Evolutionary conservation across 2,888 invertebrate species (phyloP).

Genomic region (Ecdyonurus torrentis): DNA sequence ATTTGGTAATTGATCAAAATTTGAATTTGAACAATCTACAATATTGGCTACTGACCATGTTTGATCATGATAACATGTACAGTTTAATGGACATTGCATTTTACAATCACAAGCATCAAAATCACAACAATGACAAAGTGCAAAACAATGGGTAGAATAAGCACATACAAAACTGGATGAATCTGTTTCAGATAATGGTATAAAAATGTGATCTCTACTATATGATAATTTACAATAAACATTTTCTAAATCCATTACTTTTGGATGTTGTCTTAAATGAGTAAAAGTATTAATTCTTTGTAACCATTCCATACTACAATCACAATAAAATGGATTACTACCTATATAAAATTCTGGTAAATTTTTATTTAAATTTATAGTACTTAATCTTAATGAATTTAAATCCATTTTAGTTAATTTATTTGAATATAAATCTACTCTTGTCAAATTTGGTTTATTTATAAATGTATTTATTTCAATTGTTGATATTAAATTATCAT

Average conservation of each 20-base stretch:
- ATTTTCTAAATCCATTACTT: slow-evolving; percentile 76
- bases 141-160: slow-evolving; percentile 86
- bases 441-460: slow-evolving; percentile 71
- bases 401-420: slow-evolving; percentile 79
- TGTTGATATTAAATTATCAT: slow-evolving; percentile 70
- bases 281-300: slow-evolving; percentile 64
- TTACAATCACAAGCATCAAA: slow-evolving; percentile 96
- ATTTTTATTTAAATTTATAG: slow-evolving; percentile 54
- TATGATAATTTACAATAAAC: slow-evolving; percentile 78
- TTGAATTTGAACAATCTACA: slow-evolving; percentile 72
- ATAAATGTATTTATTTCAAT: slow-evolving; percentile 81
- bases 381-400: slow-evolving; percentile 67
- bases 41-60: slow-evolving; percentile 80
- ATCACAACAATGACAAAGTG: slow-evolving; percentile 89
- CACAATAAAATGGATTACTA: slow-evolving; percentile 86
- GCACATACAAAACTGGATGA: slow-evolving; percentile 82
- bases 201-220: slow-evolving; percentile 49
- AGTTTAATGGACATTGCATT: slow-evolving; percentile 87
- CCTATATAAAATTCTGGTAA: slow-evolving; percentile 85
- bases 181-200: slow-evolving; percentile 73
- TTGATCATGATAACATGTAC: slow-evolving; percentile 89
- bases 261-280: slow-evolving; percentile 74
- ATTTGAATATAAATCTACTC: slow-evolving; percentile 86
- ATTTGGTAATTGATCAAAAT: slow-evolving; percentile 62
- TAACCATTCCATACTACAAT: slow-evolving; percentile 92